Percentiles rank a stretch among this genome's conserved stretches.
Conservation (phyloP, 2,113 vertebrate species). For the Cinclus cinclus region DNA sequence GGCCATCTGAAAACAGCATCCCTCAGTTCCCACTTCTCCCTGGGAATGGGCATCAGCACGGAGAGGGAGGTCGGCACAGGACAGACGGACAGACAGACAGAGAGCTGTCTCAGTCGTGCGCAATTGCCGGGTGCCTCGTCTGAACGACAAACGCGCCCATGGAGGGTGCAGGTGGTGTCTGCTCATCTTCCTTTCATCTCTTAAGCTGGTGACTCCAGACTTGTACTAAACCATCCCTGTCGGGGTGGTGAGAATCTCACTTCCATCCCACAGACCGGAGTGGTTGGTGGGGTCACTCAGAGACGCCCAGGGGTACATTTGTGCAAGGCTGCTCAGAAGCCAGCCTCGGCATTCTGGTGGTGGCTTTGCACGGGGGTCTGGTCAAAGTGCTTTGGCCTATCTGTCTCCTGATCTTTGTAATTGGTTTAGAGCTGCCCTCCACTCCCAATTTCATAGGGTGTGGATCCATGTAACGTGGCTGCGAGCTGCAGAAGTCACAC, state of each 20-base stretch:
- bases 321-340: neutral
- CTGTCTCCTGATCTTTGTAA: neutral
- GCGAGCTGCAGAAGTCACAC: neutral
- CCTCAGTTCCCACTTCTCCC: neutral
- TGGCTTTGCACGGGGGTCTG: neutral
- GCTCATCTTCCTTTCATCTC: constrained; percentile 37
- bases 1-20: neutral
- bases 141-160: neutral
- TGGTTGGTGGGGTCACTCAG: neutral
- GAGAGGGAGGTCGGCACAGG: neutral
- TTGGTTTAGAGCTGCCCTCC: neutral
- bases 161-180: constrained; percentile 42
- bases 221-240: neutral
- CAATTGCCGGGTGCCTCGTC: neutral
- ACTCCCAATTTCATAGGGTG: rapidly evolving
- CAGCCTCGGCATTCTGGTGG: neutral
- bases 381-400: neutral
- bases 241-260: neutral
- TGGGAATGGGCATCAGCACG: rapidly evolving
- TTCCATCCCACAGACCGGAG: rapidly evolving
- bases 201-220: neutral
- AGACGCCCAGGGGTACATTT: rapidly evolving
- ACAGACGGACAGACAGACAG: too few relatives aligned
- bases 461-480: neutral
- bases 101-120: rapidly evolving